Base-by-base conservation (phyloP, 1,140 invertebrate species). In the Alviniconcha marisindica region DNA sequence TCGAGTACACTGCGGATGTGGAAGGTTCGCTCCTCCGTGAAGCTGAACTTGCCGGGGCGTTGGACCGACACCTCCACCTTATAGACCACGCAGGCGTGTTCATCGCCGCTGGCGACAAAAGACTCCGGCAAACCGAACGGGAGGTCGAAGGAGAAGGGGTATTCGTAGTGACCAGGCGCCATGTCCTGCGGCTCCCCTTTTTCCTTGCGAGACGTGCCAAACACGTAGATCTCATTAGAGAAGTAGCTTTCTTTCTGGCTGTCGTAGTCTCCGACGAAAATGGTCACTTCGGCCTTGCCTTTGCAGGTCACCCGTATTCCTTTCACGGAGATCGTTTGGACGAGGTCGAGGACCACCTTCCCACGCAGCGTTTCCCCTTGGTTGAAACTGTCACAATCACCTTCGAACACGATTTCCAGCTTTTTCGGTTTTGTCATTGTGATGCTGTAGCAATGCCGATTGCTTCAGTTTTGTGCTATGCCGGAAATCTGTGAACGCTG, bases 191-290 rank as follows among this genome's bases (percentile, higher is more conserved):
- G 36, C 66, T 2, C 1, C 7, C 44, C 44, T 18, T 48, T 18
- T 40, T 10, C 36, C 4, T 71, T 28, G 66, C 21, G 31, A 1
- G 36, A 21, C 38, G 18, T 24, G 21, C 36, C 36, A 18, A 40
- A 71, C 66, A 71, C 12, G n/a, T 38, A 4, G 14, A 36, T 40
- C 12, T 71, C 66, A 7, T 71, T 31, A 36, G 31, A 36, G 66
- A 71, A 71, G 18, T 71, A 71, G 38, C 36, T 5, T 12, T 36
- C n/a, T 40, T 24, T 5, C 66, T 71, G 36, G 3, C 33, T 40
- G 66, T 71, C 66, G 18, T 71, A 71, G 36, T 71, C 66, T 15
- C 66, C 66, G 15, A 71, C 36, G 21, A 71, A 71, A 33, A 71
- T 38, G 3, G 66, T 71, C 7, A 71, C 66, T 36, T 71, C 66